These are phyloP conservation scores for Pitangus sulphuratus DNA, from an alignment of 2,797 vertebrate genomes.

Conservation along the genomic window DNA sequence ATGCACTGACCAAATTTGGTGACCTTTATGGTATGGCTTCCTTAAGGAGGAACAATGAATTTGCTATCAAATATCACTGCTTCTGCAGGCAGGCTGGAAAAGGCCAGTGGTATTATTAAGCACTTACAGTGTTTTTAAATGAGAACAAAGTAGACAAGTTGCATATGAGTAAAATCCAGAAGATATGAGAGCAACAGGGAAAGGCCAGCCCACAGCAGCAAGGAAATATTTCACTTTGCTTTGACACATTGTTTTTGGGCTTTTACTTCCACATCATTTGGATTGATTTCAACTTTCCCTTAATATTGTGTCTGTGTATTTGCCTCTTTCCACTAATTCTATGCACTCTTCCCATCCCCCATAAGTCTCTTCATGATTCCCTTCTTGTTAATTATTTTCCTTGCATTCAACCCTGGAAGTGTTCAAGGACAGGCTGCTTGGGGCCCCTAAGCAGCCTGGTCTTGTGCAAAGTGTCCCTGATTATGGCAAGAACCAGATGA, in stretches of 20 bases:
- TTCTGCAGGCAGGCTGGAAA: conserved; percentile 24
- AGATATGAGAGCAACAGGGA: neutral
- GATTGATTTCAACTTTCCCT: neutral
- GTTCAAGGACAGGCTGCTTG: too few species aligned
- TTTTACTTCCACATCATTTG: neutral
- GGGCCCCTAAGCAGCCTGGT: neutral
- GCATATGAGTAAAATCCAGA: neutral
- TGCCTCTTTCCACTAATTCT: neutral
- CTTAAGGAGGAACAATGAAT: conserved; percentile 30
- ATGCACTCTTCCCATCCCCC: neutral
- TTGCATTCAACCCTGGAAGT: neutral
- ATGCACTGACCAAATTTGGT: conserved; percentile 53
- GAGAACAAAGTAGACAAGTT: neutral
- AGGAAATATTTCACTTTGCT: neutral
- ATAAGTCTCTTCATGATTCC: neutral
- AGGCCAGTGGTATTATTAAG: conserved; percentile 56
- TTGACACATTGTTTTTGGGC: neutral
- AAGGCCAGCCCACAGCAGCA: neutral
- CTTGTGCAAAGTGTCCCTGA: neutral
- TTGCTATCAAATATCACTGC: conserved; percentile 63
- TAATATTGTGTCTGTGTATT: fast-evolving
- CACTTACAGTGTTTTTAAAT: conserved; percentile 11
- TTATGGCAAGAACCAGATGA: neutral
- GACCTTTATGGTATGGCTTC: conserved; percentile 64
- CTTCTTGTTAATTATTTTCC: neutral